Evolutionary conservation across 2,888 invertebrate species (phyloP).

Genomic region (Marasmarcha lunaedactyla): DNA sequence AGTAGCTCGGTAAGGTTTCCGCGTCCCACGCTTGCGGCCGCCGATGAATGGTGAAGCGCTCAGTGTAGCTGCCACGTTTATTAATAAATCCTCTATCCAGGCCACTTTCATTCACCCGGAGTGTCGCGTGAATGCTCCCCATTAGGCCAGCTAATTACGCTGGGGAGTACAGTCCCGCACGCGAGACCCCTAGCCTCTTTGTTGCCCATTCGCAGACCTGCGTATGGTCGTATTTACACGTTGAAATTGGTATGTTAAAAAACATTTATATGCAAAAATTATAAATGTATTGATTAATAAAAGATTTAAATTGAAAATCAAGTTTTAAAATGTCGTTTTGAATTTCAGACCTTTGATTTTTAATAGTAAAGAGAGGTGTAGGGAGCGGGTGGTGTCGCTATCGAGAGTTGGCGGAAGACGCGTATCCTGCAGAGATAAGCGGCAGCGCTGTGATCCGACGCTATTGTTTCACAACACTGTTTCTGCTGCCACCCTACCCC

Average conservation of each 20-base stretch:
- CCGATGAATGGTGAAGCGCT: conserved; percentile 24
- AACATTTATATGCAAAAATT: no score
- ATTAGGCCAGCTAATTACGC: conserved; percentile 57
- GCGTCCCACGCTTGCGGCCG: conserved; percentile 12
- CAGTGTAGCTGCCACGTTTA: no score
- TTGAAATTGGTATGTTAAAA: no score
- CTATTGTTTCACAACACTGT: no score
- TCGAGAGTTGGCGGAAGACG: conserved; percentile 34
- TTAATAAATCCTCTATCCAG: no score
- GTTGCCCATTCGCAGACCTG: not conserved
- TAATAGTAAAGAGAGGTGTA: no score
- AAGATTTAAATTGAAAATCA: no score
- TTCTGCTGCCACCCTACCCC: no score
- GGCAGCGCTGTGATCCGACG: conserved; percentile 5
- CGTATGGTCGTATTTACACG: not conserved
- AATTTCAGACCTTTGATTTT: no score
- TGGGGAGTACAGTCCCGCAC: conserved; percentile 40
- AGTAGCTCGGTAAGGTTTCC: no score
- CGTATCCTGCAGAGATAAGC: conserved; percentile 47
- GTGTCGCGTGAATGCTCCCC: conserved; percentile 44
- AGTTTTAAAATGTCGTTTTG: no score
- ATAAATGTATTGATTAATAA: no score
- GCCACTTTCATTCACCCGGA: conserved; percentile 31
- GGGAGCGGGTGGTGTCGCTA: conserved; percentile 35
- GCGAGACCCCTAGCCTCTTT: conserved; percentile 2